Evolutionary conservation across 2,888 invertebrate genomes (phyloP), one percentile per base, ranked within the genome.

Genomic region (Chrysodeixis includens): DNA sequence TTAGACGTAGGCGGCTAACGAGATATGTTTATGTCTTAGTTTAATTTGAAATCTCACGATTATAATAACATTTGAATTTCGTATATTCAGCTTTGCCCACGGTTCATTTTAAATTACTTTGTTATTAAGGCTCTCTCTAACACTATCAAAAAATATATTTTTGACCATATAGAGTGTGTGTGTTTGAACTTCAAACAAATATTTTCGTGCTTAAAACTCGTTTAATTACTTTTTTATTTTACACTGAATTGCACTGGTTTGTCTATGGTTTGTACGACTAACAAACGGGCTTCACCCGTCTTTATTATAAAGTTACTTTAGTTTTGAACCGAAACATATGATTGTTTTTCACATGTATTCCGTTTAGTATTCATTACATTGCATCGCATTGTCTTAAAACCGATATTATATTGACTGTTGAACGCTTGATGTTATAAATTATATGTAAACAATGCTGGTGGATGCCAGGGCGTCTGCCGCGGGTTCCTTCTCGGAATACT

Each of bases 371-470:
- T 78, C 78, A 32, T 55, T 71, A 62, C 63, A 57, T 61, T 58
- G 53, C 75, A 55, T 74, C 54, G 66, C 56, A 76, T 83, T 82
- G 80, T 83, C 75, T 64, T 69, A 32, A 55, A 70, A 66, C 66
- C 69, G n/a, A 49, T 49, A 8, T 49, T 49, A 20, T 49, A 49
- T 49, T 18, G 18, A 62, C 40, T 64, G 60, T 71, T 69, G 61
- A 63, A 76, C 66, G 67, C 72, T 58, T 64, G 56, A 52, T 69
- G 66, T 64, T 81, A 71, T 78, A 78, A 73, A 83, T 81, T 78
- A 66, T 66, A 56, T 60, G 57, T 69, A 58, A 76, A 82, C 73
- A 83, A 76, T 83, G 66, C 69, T 57, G 8, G 35, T 68, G 76
- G 67, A 82, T 82, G 72, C 75, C 78, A 57, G 58, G 35, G 68